These are phyloP conservation scores for Thecophora atra DNA, from an alignment of 2,888 invertebrate genomes.

Conservation along the genomic window DNA sequence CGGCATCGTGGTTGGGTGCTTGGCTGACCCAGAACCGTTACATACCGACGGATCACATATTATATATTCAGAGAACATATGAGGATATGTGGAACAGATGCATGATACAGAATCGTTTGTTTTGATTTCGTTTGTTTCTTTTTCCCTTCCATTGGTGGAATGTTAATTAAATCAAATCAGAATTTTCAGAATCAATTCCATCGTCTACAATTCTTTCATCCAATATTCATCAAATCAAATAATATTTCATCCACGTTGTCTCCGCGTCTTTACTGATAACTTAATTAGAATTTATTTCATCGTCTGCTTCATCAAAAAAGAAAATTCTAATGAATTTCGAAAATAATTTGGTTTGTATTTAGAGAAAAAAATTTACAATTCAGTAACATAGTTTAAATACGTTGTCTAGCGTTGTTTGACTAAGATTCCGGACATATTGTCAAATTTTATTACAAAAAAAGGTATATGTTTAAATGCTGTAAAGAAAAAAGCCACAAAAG, in stretches of 20 bases:
- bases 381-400: too few relatives aligned
- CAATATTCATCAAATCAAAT: background rate
- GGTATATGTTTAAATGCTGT: too few relatives aligned
- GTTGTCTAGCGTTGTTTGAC: too few relatives aligned
- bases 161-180: background rate
- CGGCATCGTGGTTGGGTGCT: background rate
- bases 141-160: background rate
- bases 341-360: background rate
- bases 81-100: too few relatives aligned
- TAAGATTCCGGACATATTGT: too few relatives aligned
- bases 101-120: background rate
- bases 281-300: conserved; percentile 60
- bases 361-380: too few relatives aligned
- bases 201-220: background rate
- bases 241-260: background rate
- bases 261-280: conserved; percentile 42
- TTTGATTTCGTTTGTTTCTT: background rate
- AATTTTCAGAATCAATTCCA: background rate
- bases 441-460: too few relatives aligned
- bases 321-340: conserved; percentile 1
- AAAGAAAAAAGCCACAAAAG: too few relatives aligned
- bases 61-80: background rate
- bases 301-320: conserved; percentile 53
- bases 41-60: background rate
- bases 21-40: conserved; percentile 20